A percentile compares a stretch with the other conserved stretches of the same genome.
These are phyloP conservation scores for Metellina segmentata DNA, from an alignment of 2,888 invertebrate species.

Conservation along the genomic window DNA sequence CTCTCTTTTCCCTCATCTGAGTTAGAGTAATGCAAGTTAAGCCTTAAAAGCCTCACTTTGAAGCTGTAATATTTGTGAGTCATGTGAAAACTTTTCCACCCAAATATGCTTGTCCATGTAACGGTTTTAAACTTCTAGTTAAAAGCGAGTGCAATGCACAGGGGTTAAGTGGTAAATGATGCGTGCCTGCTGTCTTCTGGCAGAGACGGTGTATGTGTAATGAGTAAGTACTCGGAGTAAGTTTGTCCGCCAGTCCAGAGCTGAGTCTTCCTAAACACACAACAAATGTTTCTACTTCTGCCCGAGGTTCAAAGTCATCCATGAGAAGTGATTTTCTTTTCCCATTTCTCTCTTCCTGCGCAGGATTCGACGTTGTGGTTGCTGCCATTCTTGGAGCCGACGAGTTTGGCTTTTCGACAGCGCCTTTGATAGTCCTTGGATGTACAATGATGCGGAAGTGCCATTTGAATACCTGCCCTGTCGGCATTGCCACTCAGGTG, in stretches of 20 bases:
- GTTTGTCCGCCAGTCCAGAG: constrained; percentile 40
- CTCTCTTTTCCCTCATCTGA: not conserved
- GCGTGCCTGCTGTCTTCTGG: constrained; percentile 18
- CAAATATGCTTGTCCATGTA: constrained; percentile 60
- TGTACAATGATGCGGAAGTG: constrained; percentile 99
- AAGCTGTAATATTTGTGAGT: not conserved
- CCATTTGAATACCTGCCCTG: constrained; percentile 99
- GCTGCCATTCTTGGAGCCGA: constrained; percentile 98
- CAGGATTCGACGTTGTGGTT: constrained; percentile 95
- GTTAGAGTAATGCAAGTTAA: not conserved
- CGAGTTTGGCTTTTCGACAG: constrained; percentile 99
- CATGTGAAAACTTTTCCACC: not conserved
- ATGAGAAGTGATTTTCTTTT: constrained; percentile 75
- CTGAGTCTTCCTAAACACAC: constrained; percentile 29
- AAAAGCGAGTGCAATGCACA: constrained; percentile 49
- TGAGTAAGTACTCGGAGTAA: constrained; percentile 72
- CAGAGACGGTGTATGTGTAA: not conserved
- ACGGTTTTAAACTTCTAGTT: constrained; percentile 72
- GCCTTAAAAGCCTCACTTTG: not conserved
- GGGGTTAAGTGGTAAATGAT: constrained; percentile 39
- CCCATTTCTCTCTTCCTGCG: constrained; percentile 77
- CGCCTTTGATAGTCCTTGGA: constrained; percentile 97
- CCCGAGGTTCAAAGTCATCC: constrained; percentile 59
- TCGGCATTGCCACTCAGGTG: constrained; percentile 97
- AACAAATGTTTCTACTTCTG: constrained; percentile 42